Base-by-base conservation (phyloP, 2,113 vertebrate species). In the Cavia porcellus region DNA sequence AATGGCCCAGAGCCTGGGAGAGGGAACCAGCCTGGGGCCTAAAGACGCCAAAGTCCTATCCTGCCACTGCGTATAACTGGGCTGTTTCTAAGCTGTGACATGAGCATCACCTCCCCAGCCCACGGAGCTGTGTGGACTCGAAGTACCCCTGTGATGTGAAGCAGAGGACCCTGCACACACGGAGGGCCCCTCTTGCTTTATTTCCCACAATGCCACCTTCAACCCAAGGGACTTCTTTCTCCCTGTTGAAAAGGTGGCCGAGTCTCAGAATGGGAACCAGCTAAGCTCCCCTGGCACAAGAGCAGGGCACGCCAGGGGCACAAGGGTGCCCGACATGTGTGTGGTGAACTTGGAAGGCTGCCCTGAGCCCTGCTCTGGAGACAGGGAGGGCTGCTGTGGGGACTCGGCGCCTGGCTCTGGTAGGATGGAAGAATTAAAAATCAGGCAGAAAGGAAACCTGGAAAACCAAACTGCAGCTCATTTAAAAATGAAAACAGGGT, bases 81-180 rank as follows among this genome's bases (percentile, higher is more conserved):
- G 50, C 24, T 2, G 10, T 19, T 59, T 82, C 77, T 42, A 19
- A 19, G 52, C 28, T 2, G 1, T 35, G 12, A 32, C 22, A 9
- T 2, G 52, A 62, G 89, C 68, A 52, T 0, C 4, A 7, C 0
- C 82, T 7, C 1, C 2, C 35, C 12, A 22, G 28, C 19, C 15
- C 85, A 59, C 72, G 1, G 0, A 2, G 55, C 0, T 25, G 10
- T 47, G 3, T 59, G 7, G 5, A 8, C 30, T 24, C 68, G 45
- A 3, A 28, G 20, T 38, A 13, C 0, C 20, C 9, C 15, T 0
- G 12, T n/a, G 25, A 55, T 70, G 5, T 14, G 32, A 28, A 0
- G 17, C 7, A 24, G 2, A 7, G 52, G 14, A 32, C 8, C 30
- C 7, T 22, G 10, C 5, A 10, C 68, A 10, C 68, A 1, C 3